Percentiles rank a stretch among this genome's conserved stretches.
These are phyloP conservation scores for Lasioglossum vierecki DNA, from an alignment of 2,888 invertebrate genomes.

Conservation along the genomic window DNA sequence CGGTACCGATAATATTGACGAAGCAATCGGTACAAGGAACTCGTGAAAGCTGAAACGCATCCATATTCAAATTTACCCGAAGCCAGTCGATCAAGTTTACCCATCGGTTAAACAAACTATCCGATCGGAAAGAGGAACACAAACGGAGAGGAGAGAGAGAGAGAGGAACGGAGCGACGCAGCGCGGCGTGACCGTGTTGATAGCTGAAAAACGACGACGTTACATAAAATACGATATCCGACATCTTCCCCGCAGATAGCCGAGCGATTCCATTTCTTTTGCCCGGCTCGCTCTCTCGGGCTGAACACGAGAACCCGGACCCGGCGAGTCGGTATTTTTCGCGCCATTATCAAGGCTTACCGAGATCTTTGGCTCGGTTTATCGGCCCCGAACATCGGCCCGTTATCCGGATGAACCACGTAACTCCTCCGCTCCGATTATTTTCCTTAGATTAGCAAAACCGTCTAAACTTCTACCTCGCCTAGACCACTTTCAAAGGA, in stretches of 20 bases:
- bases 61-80: slow-evolving; percentile 32
- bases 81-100: slow-evolving; percentile 35
- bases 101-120: slow-evolving; percentile 19
- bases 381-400: slow-evolving; percentile 52
- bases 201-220: slow-evolving; percentile 9
- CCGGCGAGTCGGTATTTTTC: slow-evolving; percentile 50
- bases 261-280: slow-evolving; percentile 26
- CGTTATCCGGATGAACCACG: slow-evolving; percentile 34
- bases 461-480: neutral
- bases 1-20: slow-evolving; percentile 36
- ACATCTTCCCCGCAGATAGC: neutral
- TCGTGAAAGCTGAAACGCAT: slow-evolving; percentile 26
- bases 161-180: neutral
- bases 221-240: slow-evolving; percentile 16
- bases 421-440: slow-evolving; percentile 18
- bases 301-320: neutral
- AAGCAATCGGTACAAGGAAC: slow-evolving; percentile 38
- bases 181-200: neutral
- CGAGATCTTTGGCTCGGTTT: slow-evolving; percentile 44
- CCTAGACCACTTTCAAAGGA: neutral
- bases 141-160: neutral
- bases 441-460: slow-evolving; percentile 13
- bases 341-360: slow-evolving; percentile 54
- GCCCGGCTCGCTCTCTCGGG: neutral
- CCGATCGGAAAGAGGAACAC: slow-evolving; percentile 3